Evolutionary conservation across 2,113 vertebrate species (phyloP).

Genomic region (Eleginops maclovinus): DNA sequence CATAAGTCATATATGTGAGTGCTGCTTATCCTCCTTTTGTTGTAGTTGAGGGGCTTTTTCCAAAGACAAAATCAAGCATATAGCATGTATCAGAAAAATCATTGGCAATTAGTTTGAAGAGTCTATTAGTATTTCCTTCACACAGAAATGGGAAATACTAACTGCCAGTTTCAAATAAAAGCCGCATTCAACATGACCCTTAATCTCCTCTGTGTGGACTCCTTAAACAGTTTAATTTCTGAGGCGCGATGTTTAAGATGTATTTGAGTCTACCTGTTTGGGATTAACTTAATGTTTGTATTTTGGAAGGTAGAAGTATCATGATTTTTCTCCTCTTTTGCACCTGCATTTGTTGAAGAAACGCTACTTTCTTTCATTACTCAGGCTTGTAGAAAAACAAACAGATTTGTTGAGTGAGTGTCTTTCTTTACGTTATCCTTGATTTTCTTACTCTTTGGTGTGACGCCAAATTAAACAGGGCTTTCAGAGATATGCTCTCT

Average conservation of each 20-base stretch:
- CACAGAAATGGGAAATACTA: slow-evolving; percentile 37
- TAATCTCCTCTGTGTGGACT: slow-evolving; percentile 3
- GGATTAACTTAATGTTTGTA: slow-evolving; percentile 13
- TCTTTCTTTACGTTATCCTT: slow-evolving; percentile 3
- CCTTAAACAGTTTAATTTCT: slow-evolving; percentile 15
- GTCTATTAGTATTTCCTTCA: slow-evolving; percentile 43
- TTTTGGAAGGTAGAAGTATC: neutral
- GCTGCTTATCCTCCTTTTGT: slow-evolving; percentile 31
- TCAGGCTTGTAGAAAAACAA: slow-evolving; percentile 4
- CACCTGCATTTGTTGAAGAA: slow-evolving; percentile 41
- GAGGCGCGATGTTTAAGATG: neutral
- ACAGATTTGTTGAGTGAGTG: slow-evolving; percentile 48
- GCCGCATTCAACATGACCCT: slow-evolving; percentile 14
- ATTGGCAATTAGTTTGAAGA: slow-evolving; percentile 46
- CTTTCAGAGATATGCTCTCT: slow-evolving; percentile 8
- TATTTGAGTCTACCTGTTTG: neutral
- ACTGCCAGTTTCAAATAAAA: slow-evolving; percentile 29
- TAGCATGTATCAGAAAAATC: slow-evolving; percentile 51
- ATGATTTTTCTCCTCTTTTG: slow-evolving; percentile 1
- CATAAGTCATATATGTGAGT: slow-evolving; percentile 25
- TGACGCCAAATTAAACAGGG: no score
- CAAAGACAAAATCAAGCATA: slow-evolving; percentile 31
- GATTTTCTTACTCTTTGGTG: neutral
- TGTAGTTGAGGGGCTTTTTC: slow-evolving; percentile 40
- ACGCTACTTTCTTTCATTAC: slow-evolving; percentile 52